Evolutionary conservation across 2,797 vertebrate genomes (phyloP), one percentile per base, ranked within the genome.

Genomic region (Gymnopithys bicolor): DNA sequence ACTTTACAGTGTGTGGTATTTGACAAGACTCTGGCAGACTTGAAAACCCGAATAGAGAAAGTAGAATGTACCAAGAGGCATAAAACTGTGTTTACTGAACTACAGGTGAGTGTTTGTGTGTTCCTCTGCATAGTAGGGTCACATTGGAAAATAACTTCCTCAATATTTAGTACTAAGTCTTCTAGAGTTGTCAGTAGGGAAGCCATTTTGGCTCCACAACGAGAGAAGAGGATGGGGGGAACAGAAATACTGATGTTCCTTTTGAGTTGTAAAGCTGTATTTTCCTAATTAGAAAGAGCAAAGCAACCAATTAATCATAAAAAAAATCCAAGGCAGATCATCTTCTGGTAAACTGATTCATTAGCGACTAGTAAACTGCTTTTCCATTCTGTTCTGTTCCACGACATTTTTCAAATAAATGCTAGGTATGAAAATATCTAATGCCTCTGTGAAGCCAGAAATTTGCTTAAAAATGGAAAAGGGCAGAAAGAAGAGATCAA

Each of bases 11-110:
- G 98, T 95, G 98, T 98, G 5, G 97, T 99, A 55, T 99, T 99
- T 94, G 99, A 99, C 93, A 98, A 98, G 95, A 97, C 97, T 94
- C 97, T 99, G 80, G 98, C 98, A 76, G 99, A 99, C 89, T 95
- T 99, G 74, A 99, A 99, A 96, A 98, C 98, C 23, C 97, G 99
- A 93, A 98, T 99, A 91, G 99, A 99, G 59, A 99, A 99, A 95
- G 98, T 99, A 2, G 99, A 99, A 93, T 99, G 98, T 96, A 98
- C 96, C 96, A 98, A 98, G 51, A 99, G 99, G 96, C 99, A 99
- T 96, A 99, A 99, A 97, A 97, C 98, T 90, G 78, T 97, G 78
- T 96, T 98, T 81, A 98, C 96, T 48, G 97, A 98, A 94, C 94
- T 98, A 32, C 98, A 98, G 97, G 98, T 98, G 93, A 98, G 96